These are phyloP conservation scores for Coelopa pilipes DNA, from an alignment of 2,888 invertebrate genomes.

Conservation along the genomic window DNA sequence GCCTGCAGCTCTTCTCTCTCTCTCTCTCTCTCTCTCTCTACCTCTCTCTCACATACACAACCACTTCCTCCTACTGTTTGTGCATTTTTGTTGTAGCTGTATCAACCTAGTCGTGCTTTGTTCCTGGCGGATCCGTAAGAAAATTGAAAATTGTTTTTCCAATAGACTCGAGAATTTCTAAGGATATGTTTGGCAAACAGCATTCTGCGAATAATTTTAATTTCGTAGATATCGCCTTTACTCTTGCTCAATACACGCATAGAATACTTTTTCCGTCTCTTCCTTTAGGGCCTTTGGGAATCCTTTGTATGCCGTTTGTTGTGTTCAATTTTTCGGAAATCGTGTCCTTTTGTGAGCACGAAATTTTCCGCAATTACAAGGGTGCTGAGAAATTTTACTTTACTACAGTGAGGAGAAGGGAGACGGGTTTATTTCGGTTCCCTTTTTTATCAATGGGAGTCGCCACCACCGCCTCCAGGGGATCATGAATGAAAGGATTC, in stretches of 20 bases:
- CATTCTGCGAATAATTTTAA: slow-evolving; percentile 1
- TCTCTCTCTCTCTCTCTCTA: no score
- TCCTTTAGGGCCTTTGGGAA: neutral
- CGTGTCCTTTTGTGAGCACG: no score
- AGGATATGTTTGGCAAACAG: slow-evolving; percentile 1
- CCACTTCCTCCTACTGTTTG: slow-evolving; percentile 8
- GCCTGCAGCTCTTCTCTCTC: no score
- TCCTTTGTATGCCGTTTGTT: neutral
- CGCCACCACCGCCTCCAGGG: no score
- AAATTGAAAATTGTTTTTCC: neutral
- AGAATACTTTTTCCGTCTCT: neutral
- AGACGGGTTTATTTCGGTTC: no score
- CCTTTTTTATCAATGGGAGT: no score
- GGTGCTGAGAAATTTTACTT: no score
- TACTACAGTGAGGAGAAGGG: no score
- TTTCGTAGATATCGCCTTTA: neutral
- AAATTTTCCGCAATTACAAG: no score
- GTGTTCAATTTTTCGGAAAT: neutral
- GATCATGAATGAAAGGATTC: no score
- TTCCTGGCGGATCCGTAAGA: neutral
- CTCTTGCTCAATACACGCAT: neutral
- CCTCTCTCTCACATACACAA: no score
- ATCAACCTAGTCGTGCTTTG: neutral
- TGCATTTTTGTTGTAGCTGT: slow-evolving; percentile 27
- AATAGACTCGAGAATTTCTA: neutral